Conservation (phyloP, 1,140 invertebrate species). For the Drosophila pallidifrons region DNA sequence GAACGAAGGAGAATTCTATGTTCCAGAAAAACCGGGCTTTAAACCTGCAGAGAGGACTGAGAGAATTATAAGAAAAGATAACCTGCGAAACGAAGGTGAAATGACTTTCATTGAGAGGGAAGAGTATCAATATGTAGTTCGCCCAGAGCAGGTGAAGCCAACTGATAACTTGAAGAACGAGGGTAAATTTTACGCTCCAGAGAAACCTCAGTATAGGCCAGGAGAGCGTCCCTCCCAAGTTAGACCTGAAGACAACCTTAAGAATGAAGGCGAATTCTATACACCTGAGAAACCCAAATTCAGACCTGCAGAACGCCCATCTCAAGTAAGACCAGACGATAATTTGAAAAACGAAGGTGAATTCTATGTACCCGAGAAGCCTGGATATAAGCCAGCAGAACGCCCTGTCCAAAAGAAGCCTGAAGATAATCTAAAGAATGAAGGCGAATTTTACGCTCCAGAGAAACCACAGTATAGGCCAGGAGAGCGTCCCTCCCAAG, state of each 20-base stretch:
- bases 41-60: slow-evolving; percentile 80
- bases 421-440: no score
- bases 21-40: slow-evolving; percentile 70
- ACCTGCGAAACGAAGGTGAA: slow-evolving; percentile 87
- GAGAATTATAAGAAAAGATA: slow-evolving; percentile 87
- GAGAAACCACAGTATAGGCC: no score
- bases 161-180: slow-evolving; percentile 87
- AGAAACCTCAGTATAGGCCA: slow-evolving; percentile 74
- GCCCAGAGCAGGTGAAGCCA: slow-evolving; percentile 80
- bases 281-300: no score
- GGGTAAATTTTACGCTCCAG: slow-evolving; percentile 81
- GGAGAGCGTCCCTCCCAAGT: slow-evolving; percentile 85
- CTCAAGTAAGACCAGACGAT: no score
- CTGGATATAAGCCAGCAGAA: no score
- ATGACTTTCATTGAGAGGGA: slow-evolving; percentile 82
- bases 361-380: no score
- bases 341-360: no score
- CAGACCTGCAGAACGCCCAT: no score
- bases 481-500: no score
- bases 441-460: no score
- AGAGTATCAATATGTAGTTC: slow-evolving; percentile 42
- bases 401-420: no score
- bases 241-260: slow-evolving; percentile 36
- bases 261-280: slow-evolving; percentile 85
- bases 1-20: slow-evolving; percentile 64